Conservation (phyloP, 1,140 invertebrate genomes). For the Sycobia sp. region DNA sequence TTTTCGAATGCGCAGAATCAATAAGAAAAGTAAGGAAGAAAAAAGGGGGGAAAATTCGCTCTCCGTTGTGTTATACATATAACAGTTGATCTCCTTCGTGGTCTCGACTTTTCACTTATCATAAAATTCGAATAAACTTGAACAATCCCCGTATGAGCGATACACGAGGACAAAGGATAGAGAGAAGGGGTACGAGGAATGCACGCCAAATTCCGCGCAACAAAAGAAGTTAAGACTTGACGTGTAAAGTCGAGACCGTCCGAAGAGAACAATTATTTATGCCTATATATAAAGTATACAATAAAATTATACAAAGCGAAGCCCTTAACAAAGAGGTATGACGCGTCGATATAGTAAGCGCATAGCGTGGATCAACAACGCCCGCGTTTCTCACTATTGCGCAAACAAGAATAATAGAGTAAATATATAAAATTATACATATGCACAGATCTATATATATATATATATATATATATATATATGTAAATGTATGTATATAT, state of each 20-base stretch:
- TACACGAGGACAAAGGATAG: too few species aligned
- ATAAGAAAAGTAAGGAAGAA: conserved; percentile 18
- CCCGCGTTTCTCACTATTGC: too few species aligned
- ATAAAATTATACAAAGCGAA: conserved; percentile 28
- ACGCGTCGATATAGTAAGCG: conserved; percentile 18
- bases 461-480: neutral
- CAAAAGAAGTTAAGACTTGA: neutral
- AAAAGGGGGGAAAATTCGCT: conserved; percentile 18
- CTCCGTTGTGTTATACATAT: conserved; percentile 20
- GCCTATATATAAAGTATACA: too few species aligned
- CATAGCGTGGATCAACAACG: too few species aligned
- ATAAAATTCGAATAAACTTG: conserved; percentile 18
- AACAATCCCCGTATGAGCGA: neutral
- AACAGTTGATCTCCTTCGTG: conserved; percentile 16
- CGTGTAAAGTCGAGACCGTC: conserved; percentile 18
- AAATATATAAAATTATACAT: neutral
- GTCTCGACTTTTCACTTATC: conserved; percentile 18
- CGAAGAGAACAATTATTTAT: neutral
- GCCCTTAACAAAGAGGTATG: conserved; percentile 23
- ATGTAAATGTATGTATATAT: neutral
- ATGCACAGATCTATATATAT: neutral
- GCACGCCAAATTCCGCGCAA: too few species aligned
- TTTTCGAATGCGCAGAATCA: conserved; percentile 17
- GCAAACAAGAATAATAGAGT: conserved; percentile 1
- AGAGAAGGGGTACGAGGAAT: too few species aligned